These are phyloP conservation scores for Argopecten irradians DNA, from an alignment of 1,140 invertebrate genomes.

Conservation along the genomic window DNA sequence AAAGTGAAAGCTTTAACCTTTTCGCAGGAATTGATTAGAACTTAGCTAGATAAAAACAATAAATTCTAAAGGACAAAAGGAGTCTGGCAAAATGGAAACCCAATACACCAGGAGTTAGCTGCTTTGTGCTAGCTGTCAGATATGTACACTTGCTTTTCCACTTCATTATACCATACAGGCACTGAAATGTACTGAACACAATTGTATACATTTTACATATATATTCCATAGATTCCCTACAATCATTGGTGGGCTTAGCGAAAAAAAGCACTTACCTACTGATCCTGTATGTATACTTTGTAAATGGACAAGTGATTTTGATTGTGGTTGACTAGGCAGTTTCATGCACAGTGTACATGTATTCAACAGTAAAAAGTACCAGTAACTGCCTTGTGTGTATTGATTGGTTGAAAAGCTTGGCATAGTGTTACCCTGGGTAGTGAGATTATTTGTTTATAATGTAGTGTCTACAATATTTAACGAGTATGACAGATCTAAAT, in stretches of 20 bases:
- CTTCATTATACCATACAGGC: neutral
- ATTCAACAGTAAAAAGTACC: too few relatives aligned
- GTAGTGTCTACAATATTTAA: too few relatives aligned
- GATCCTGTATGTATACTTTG: too few relatives aligned
- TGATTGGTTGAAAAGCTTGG: too few relatives aligned
- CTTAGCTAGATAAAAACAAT: neutral
- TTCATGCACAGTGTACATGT: too few relatives aligned
- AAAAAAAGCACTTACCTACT: too few relatives aligned
- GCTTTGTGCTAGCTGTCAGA: neutral
- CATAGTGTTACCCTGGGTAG: too few relatives aligned
- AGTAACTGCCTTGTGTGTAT: too few relatives aligned
- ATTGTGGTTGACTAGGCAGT: neutral
- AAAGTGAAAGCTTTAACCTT: neutral
- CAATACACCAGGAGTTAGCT: neutral
- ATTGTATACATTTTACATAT: neutral
- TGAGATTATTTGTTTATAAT: too few relatives aligned
- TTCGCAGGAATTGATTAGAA: neutral
- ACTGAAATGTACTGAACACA: neutral
- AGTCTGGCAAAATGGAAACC: neutral
- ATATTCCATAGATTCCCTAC: too few relatives aligned
- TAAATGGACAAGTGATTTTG: slow-evolving; percentile 6
- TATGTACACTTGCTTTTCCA: neutral
- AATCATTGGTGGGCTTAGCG: too few relatives aligned
- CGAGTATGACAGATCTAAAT: too few relatives aligned
- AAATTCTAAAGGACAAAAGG: neutral